Percentiles rank a stretch among this genome's conserved stretches.
Evolutionary conservation across 1,140 invertebrate genomes (phyloP).

Genomic region (Drosophila neocordata): DNA sequence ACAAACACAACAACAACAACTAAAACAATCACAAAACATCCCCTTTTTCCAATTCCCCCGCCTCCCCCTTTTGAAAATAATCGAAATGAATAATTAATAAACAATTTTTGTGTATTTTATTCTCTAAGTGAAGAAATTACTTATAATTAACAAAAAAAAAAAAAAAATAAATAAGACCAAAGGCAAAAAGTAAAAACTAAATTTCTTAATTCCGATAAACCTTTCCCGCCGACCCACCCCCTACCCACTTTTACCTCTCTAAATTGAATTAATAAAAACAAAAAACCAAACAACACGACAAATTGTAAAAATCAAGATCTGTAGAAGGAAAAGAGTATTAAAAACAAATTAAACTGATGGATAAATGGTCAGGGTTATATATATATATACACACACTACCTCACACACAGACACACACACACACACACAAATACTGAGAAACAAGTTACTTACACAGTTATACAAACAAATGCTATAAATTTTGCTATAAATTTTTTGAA

Average conservation of each 20-base stretch:
- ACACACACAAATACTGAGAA: background rate
- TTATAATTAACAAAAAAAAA: background rate
- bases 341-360: background rate
- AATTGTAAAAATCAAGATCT: conserved; percentile 5
- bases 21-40: background rate
- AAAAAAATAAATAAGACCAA: too few species aligned
- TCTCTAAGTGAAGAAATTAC: conserved; percentile 1
- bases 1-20: background rate
- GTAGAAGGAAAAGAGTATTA: background rate
- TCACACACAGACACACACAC: background rate
- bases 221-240: background rate
- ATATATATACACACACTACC: background rate
- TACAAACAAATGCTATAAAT: conserved; percentile 2
- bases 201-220: background rate
- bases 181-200: background rate
- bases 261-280: background rate
- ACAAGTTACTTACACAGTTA: background rate
- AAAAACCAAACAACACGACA: background rate
- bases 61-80: background rate
- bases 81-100: background rate
- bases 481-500: conserved; percentile 3
- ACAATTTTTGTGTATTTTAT: background rate
- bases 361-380: background rate
- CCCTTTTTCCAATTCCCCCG: background rate
- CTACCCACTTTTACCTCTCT: too few species aligned